These are phyloP conservation scores for Butorides virescens DNA, from an alignment of 2,113 vertebrate species.

Conservation along the genomic window DNA sequence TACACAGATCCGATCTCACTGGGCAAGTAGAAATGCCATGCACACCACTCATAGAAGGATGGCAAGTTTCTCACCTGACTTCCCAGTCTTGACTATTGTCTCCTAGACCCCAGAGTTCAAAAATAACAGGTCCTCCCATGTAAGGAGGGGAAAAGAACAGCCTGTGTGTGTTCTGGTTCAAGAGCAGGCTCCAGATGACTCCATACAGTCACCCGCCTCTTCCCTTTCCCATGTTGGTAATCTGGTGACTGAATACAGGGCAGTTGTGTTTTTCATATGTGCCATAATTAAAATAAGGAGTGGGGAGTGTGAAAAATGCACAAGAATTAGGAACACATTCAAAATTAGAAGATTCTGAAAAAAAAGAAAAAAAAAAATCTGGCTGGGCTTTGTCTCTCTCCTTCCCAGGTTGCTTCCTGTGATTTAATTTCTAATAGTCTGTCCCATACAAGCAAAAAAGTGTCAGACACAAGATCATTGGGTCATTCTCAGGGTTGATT, in stretches of 20 bases:
- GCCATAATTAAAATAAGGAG: not conserved
- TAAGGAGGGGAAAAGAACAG: not conserved
- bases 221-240: not conserved
- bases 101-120: not conserved
- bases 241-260: not conserved
- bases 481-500: not conserved
- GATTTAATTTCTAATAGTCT: not conserved
- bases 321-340: not conserved
- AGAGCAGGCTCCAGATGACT: not conserved
- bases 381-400: not conserved
- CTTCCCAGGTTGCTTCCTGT: not conserved
- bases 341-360: not conserved
- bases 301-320: not conserved
- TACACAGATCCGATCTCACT: not conserved
- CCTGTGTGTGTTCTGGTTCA: not conserved
- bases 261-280: not conserved
- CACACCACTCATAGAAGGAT: not conserved
- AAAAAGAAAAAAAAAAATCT: not conserved
- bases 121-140: not conserved
- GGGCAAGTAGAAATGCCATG: not conserved
- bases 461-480: not conserved
- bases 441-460: not conserved
- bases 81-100: not conserved
- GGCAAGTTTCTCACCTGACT: not conserved
- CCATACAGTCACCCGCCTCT: not conserved